Evolutionary conservation across 2,113 vertebrate genomes (phyloP).

Genomic region (Hemichromis elongatus): DNA sequence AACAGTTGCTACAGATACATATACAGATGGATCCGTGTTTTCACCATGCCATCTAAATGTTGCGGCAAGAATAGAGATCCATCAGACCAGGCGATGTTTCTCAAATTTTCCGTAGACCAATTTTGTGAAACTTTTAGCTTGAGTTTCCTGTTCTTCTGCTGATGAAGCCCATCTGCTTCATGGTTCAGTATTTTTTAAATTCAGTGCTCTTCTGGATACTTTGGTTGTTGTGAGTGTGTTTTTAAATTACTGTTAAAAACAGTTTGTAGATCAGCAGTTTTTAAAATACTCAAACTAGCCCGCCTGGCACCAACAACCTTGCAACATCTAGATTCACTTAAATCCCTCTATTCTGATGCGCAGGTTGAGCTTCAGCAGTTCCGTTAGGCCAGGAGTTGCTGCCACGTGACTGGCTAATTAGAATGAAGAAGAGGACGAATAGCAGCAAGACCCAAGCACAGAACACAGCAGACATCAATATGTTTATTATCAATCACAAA

Average conservation of each 20-base stretch:
- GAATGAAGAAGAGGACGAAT: not conserved
- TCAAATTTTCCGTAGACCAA: not conserved
- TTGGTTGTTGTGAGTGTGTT: not conserved
- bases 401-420: not conserved
- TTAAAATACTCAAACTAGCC: not conserved
- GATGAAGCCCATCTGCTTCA: not conserved
- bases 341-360: not conserved
- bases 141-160: not conserved
- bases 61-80: not conserved
- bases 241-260: not conserved
- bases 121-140: not conserved
- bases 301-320: not conserved
- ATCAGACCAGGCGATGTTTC: not conserved
- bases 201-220: not conserved
- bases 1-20: not conserved
- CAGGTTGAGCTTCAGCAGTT: not conserved
- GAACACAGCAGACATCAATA: not conserved
- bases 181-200: not conserved
- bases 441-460: not conserved
- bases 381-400: not conserved
- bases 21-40: not conserved
- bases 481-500: not conserved
- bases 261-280: not conserved
- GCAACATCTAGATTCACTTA: not conserved
- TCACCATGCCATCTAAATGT: not conserved